phyloP scores from a whole-genome alignment of 2,888 invertebrate species.

The Brachylomia viminalis region DNA sequence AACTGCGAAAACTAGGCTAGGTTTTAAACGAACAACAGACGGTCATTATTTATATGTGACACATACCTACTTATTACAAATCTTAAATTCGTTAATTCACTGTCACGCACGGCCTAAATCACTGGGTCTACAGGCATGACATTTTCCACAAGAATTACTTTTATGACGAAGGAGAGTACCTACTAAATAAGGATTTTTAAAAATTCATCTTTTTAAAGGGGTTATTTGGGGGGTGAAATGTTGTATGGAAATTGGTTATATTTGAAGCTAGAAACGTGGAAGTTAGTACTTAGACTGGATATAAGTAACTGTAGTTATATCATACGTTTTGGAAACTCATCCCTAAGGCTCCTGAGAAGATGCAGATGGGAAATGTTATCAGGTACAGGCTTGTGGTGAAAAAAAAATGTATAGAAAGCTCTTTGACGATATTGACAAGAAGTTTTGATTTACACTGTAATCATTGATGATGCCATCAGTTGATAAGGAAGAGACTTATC shows the following conservation, averaged over 20 bases:
- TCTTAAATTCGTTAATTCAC: neutral
- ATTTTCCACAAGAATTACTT: neutral
- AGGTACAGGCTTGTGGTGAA: neutral
- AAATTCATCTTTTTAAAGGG: too few relatives aligned
- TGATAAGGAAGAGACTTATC: neutral
- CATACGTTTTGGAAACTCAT: neutral
- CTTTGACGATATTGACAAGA: neutral
- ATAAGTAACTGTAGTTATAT: too few relatives aligned
- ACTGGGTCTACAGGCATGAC: neutral
- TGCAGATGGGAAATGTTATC: too few relatives aligned
- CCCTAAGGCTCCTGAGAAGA: neutral
- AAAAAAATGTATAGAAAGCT: neutral
- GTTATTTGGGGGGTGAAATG: neutral
- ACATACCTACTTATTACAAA: neutral
- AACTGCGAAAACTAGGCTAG: conserved; percentile 3
- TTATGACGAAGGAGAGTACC: neutral
- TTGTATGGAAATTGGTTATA: neutral
- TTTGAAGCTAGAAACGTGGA: neutral
- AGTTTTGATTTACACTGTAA: neutral
- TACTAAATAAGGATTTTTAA: neutral
- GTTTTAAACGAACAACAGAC: neutral
- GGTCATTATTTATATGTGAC: neutral
- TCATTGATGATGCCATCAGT: neutral
- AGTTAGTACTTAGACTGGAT: neutral
- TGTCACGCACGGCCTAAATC: too few relatives aligned